A percentile compares a stretch with the other conserved stretches of the same genome.
Conservation (phyloP, 2,888 invertebrate genomes). For the Eretmocerus hayati region DNA sequence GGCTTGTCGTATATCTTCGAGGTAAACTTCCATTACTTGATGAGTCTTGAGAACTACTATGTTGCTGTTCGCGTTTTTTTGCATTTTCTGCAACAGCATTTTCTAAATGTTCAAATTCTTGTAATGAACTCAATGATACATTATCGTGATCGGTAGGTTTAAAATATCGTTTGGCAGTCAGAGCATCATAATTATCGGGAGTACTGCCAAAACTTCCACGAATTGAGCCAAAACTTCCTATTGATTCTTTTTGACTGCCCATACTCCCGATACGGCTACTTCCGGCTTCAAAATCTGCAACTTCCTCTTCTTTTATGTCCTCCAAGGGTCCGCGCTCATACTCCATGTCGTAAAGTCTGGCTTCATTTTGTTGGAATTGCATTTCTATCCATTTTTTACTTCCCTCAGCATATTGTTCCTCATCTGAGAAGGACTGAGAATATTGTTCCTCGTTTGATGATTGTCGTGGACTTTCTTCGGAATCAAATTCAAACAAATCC, state of each 20-base stretch:
- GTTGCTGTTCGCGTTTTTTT: conserved; percentile 40
- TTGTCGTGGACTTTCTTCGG: conserved; percentile 44
- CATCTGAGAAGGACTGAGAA: conserved; percentile 42
- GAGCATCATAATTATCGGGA: conserved; percentile 76
- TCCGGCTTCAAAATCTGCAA: conserved; percentile 72
- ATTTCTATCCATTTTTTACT: conserved; percentile 86
- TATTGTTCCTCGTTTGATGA: conserved; percentile 42
- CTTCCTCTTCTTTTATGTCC: conserved; percentile 89
- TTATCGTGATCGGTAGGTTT: conserved; percentile 85
- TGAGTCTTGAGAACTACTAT: conserved; percentile 76
- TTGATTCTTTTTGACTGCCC: conserved; percentile 70
- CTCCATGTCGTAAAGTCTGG: conserved; percentile 65
- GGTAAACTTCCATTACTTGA: conserved; percentile 78
- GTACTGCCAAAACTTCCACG: conserved; percentile 87
- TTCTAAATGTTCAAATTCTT: conserved; percentile 91
- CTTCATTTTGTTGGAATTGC: conserved; percentile 72
- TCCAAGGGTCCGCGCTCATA: conserved; percentile 78
- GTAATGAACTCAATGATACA: conserved; percentile 83
- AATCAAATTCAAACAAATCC: conserved; percentile 42
- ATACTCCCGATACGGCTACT: conserved; percentile 70
- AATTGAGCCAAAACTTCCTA: conserved; percentile 70
- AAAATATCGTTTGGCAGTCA: conserved; percentile 77
- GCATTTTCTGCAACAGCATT: conserved; percentile 72
- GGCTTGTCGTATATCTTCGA: conserved; percentile 62
- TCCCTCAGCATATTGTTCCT: conserved; percentile 55